These are phyloP conservation scores for Palythoa grandiflora DNA, from an alignment of 92 coral and sea anemone species.

Conservation along the genomic window DNA sequence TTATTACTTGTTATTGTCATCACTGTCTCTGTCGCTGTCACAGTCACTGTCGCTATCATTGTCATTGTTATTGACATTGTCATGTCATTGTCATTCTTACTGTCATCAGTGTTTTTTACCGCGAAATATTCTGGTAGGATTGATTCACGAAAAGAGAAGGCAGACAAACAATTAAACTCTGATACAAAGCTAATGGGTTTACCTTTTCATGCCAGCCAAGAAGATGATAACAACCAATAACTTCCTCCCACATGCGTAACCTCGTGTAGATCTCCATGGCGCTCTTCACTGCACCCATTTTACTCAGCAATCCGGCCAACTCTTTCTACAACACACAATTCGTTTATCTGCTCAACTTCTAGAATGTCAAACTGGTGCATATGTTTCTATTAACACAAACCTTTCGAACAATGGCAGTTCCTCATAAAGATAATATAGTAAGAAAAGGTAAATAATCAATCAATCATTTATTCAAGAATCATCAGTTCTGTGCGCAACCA, in stretches of 20 bases:
- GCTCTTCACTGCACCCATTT: slow-evolving; percentile 85
- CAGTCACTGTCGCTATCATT: background rate
- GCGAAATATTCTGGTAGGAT: background rate
- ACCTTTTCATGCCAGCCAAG: slow-evolving; percentile 97
- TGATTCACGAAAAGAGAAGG: no score
- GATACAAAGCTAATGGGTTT: background rate
- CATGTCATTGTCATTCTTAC: background rate
- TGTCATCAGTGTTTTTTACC: background rate
- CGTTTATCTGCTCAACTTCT: background rate
- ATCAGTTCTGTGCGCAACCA: no score
- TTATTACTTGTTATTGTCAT: background rate
- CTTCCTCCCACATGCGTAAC: slow-evolving; percentile 93
- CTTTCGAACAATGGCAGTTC: background rate
- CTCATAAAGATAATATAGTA: no score
- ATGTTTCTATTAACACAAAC: background rate
- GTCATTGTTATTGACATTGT: background rate
- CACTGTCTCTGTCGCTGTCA: background rate
- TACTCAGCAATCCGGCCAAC: slow-evolving; percentile 75
- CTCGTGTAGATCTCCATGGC: slow-evolving; percentile 88
- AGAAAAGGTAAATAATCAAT: no score
- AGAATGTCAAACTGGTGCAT: background rate
- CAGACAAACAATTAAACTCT: background rate
- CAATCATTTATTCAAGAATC: no score
- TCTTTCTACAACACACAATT: slow-evolving; percentile 66
- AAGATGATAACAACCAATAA: slow-evolving; percentile 80